These are phyloP conservation scores for Conchocele bisecta DNA, from an alignment of 2,888 invertebrate genomes.

Conservation along the genomic window DNA sequence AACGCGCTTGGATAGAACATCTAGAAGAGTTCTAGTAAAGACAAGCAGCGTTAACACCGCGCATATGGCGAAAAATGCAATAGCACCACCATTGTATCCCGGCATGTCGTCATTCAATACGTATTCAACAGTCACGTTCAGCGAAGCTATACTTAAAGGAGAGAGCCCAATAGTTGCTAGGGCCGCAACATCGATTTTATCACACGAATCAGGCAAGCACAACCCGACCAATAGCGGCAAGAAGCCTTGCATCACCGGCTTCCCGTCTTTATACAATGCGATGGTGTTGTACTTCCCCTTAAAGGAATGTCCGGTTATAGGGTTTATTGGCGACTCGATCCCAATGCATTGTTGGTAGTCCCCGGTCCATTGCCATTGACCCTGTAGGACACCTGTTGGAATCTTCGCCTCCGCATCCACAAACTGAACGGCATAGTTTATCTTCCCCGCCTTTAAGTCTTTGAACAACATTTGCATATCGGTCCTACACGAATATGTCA, in stretches of 20 bases:
- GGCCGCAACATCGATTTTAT: conserved; percentile 6
- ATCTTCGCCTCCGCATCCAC: conserved; percentile 35
- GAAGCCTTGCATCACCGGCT: conserved; percentile 3
- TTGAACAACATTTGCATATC: conserved; percentile 25
- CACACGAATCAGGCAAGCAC: conserved; percentile 42
- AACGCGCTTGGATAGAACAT: conserved; percentile 11
- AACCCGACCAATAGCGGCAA: conserved; percentile 10
- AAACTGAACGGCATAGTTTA: conserved; percentile 25
- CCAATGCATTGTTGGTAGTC: conserved; percentile 35
- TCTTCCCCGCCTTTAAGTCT: neutral
- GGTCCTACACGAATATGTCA: conserved; percentile 25
- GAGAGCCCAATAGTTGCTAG: neutral
- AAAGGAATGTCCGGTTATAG: conserved; percentile 8
- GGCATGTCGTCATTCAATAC: conserved; percentile 11
- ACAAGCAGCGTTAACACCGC: conserved; percentile 23
- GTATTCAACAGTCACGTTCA: conserved; percentile 3
- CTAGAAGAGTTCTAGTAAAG: conserved; percentile 27
- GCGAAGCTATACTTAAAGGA: neutral
- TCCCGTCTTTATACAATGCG: conserved; percentile 13
- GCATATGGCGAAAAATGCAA: conserved; percentile 12
- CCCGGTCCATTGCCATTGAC: conserved; percentile 37
- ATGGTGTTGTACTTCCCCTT: conserved; percentile 26
- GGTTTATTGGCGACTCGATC: conserved; percentile 7
- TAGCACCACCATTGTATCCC: conserved; percentile 16
- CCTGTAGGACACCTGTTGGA: conserved; percentile 34